These are phyloP conservation scores for Centropyge bicolor DNA, from an alignment of 2,797 vertebrate genomes.

Conservation along the genomic window DNA sequence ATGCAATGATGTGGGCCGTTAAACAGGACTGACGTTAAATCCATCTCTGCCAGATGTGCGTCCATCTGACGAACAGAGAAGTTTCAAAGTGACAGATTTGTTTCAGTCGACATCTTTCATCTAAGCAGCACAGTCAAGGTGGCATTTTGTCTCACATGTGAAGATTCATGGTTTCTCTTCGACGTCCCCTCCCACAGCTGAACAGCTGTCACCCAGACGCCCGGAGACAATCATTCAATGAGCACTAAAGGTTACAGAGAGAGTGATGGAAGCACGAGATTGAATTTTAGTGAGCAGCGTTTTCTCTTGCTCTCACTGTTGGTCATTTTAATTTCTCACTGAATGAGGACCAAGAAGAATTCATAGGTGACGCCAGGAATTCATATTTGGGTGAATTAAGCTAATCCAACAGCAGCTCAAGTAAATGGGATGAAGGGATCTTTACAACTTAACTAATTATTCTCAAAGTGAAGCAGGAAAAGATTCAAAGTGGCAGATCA, in stretches of 20 bases:
- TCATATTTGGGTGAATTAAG: not conserved
- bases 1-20: no score
- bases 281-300: not conserved
- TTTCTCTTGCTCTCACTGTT: not conserved
- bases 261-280: not conserved
- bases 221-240: not conserved
- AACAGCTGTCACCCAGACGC: not conserved
- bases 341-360: not conserved
- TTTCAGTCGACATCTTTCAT: not conserved
- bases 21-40: not conserved
- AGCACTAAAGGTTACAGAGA: not conserved
- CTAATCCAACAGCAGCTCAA: not conserved
- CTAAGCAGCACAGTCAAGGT: not conserved
- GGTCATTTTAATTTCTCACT: not conserved
- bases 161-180: slow-evolving; percentile 6
- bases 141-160: not conserved
- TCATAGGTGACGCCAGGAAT: not conserved
- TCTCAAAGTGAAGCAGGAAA: not conserved
- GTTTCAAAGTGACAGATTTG: not conserved
- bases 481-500: not conserved
- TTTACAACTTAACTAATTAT: not conserved
- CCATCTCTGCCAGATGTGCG: not conserved
- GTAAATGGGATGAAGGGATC: no score
- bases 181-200: not conserved
- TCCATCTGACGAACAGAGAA: not conserved